Evolutionary conservation across 2,888 invertebrate genomes (phyloP).

Genomic region (Chymomyza caudatula): DNA sequence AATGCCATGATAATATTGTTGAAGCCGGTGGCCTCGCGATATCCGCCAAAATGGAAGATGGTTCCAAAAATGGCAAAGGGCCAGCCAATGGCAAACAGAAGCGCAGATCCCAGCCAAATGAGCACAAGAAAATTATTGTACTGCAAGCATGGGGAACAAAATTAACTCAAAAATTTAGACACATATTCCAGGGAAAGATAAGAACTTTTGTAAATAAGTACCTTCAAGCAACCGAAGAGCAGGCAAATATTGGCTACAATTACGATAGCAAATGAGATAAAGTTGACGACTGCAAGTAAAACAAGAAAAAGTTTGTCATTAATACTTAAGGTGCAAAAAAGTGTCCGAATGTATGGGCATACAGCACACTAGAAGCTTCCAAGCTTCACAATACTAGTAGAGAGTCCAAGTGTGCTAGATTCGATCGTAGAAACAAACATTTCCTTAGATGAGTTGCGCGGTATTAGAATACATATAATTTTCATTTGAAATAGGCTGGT

Average conservation of each 20-base stretch:
- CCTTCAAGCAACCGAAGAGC: slow-evolving; percentile 53
- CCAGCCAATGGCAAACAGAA: slow-evolving; percentile 51
- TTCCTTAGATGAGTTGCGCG: no score
- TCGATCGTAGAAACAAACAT: no score
- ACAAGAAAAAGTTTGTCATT: slow-evolving; percentile 3
- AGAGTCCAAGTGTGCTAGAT: no score
- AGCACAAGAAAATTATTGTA: slow-evolving; percentile 45
- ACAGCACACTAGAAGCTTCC: no score
- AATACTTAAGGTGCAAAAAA: no score
- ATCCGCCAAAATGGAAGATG: slow-evolving; percentile 65
- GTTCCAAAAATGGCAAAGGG: slow-evolving; percentile 61
- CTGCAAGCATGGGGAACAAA: slow-evolving; percentile 28
- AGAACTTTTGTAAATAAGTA: slow-evolving; percentile 34
- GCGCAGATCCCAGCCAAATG: slow-evolving; percentile 58
- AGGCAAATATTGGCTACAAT: slow-evolving; percentile 51
- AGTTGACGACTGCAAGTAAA: slow-evolving; percentile 44
- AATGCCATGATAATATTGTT: slow-evolving; percentile 47
- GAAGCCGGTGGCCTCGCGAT: slow-evolving; percentile 44
- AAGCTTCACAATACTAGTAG: no score
- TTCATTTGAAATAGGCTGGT: no score
- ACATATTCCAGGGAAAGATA: not conserved
- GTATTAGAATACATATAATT: no score
- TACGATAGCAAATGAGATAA: slow-evolving; percentile 47
- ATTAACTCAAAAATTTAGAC: not conserved
- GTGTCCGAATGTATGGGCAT: no score